Evolutionary conservation across 2,113 vertebrate species (phyloP).

Genomic region (Puntigrus tetrazona): DNA sequence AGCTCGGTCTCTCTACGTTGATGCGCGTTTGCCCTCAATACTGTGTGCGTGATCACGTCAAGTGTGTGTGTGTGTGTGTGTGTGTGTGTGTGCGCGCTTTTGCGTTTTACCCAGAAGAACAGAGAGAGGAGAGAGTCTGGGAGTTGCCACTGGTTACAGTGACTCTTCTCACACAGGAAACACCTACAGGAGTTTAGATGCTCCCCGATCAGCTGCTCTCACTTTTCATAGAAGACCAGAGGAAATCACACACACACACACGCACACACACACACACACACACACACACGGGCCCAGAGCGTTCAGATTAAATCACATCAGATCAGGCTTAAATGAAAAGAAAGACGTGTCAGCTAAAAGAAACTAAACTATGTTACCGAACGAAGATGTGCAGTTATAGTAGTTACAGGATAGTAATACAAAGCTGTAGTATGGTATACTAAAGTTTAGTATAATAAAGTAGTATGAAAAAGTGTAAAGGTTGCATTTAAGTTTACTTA

Average conservation of each 20-base stretch:
- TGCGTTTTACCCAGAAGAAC: neutral
- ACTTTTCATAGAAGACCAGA: constrained; percentile 6
- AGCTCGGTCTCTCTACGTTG: neutral
- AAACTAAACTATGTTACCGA: neutral
- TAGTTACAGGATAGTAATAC: no score
- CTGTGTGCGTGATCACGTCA: neutral
- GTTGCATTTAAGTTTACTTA: no score
- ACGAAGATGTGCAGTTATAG: neutral
- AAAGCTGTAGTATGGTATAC: no score
- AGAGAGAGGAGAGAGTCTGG: constrained; percentile 36
- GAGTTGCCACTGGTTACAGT: constrained; percentile 71
- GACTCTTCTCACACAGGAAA: constrained; percentile 73
- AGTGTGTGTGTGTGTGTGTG: neutral
- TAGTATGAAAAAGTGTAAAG: neutral
- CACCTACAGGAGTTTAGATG: constrained; percentile 61
- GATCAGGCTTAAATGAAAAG: neutral
- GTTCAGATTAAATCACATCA: neutral
- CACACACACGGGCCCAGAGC: neutral
- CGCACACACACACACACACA: neutral
- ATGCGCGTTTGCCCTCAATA: neutral
- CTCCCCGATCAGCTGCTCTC: constrained; percentile 57
- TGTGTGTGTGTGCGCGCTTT: neutral
- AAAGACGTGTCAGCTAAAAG: neutral
- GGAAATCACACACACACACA: neutral
- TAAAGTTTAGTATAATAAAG: no score